phyloP scores from a whole-genome alignment of 2,888 invertebrate genomes.

The Pachliopta kotzebuea region DNA sequence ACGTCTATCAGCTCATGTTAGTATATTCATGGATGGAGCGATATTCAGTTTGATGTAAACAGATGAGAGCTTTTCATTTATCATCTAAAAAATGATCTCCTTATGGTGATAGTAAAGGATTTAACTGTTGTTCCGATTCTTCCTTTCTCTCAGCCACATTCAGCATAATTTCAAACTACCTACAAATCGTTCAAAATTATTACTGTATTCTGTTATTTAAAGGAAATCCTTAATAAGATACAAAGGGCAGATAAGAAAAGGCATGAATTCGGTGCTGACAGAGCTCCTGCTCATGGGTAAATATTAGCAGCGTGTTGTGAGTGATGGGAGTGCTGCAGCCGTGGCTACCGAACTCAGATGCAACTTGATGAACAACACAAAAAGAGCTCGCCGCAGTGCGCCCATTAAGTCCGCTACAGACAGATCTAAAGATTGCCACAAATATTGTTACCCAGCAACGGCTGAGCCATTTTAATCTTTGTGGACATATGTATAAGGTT shows the following conservation, averaged over 20 bases:
- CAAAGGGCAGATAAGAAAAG: not conserved
- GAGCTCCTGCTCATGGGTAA: slow-evolving; percentile 9
- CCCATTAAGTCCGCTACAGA: slow-evolving; percentile 40
- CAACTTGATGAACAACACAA: slow-evolving; percentile 34
- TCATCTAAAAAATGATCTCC: no score
- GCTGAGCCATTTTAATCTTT: slow-evolving; percentile 15
- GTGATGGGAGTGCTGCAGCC: slow-evolving; percentile 49
- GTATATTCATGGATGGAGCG: no score
- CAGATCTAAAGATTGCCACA: slow-evolving; percentile 42
- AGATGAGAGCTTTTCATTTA: no score
- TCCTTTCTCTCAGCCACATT: no score
- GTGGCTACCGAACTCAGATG: slow-evolving; percentile 46
- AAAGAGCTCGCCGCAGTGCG: slow-evolving; percentile 35
- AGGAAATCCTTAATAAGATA: slow-evolving; percentile 22
- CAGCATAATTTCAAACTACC: no score
- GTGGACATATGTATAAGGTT: not conserved
- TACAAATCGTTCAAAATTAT: no score
- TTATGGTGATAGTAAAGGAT: no score
- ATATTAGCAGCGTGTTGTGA: slow-evolving; percentile 17
- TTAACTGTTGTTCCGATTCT: no score
- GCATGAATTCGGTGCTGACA: slow-evolving; percentile 9
- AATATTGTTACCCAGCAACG: slow-evolving; percentile 29
- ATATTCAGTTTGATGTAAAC: no score
- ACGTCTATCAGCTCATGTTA: no score
- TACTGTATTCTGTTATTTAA: no score